Percentiles rank a stretch among this genome's conserved stretches.
These are phyloP conservation scores for Campoletis sonorensis DNA, from an alignment of 1,140 invertebrate species.

Conservation along the genomic window DNA sequence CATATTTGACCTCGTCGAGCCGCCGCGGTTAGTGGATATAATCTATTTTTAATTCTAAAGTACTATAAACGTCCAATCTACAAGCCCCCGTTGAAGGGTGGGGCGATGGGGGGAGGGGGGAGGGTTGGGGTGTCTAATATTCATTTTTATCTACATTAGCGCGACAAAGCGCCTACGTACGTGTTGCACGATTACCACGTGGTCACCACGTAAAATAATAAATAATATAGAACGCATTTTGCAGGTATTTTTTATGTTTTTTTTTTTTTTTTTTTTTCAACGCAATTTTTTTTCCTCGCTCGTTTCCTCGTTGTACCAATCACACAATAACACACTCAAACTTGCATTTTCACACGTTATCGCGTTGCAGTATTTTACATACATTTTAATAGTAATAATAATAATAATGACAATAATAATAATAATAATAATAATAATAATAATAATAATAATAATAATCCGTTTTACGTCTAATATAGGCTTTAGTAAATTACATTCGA, in stretches of 20 bases:
- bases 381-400: constrained; percentile 52
- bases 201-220: constrained; percentile 74
- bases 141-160: constrained; percentile 69
- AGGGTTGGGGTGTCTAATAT: constrained; percentile 32
- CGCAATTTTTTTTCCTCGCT: constrained; percentile 50
- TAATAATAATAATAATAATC: constrained; percentile 32
- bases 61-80: constrained; percentile 68
- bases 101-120: not conserved
- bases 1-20: constrained; percentile 64
- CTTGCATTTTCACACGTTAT: constrained; percentile 54
- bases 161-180: constrained; percentile 59
- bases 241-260: constrained; percentile 45
- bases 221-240: constrained; percentile 71
- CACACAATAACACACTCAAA: constrained; percentile 45
- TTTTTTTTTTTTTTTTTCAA: constrained; percentile 47
- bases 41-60: constrained; percentile 72
- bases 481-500: constrained; percentile 74
- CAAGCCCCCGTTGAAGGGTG: constrained; percentile 55
- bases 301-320: constrained; percentile 50
- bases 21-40: constrained; percentile 67
- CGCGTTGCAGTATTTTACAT: constrained; percentile 53
- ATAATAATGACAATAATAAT: too few relatives aligned
- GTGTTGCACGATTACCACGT: constrained; percentile 62
- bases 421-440: constrained; percentile 14
- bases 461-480: constrained; percentile 57